Base-by-base conservation (phyloP, 1,140 invertebrate species). In the Triops longicaudatus region DNA sequence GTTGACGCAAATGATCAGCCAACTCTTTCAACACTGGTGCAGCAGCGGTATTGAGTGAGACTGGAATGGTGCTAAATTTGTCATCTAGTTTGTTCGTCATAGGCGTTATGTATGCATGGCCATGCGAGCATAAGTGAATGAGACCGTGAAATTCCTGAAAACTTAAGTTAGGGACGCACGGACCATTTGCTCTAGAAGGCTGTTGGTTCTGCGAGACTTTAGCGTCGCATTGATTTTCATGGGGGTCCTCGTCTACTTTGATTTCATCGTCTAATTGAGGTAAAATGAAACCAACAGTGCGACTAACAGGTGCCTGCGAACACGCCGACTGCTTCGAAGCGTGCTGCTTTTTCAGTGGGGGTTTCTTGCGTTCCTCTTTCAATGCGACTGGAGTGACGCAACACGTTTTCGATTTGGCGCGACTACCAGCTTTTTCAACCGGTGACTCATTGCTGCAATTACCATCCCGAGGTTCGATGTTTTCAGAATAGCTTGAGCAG, bases 61-160 rank as follows among this genome's bases (percentile, higher is more conserved):
- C 17, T 22, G 50, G 50, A 63, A 63, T n/a, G 50, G 17, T 63
- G 50, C 50, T 63, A 63, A 63, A n/a, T 17, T 22, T 63, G 14
- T 63, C 50, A 63, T 63, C 50, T 22, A 63, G 22, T n/a, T 63
- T 63, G 50, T 63, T 63, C 50, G 50, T 63, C 50, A 63, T 63
- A 22, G 50, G 50, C 22, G 50, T 63, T n/a, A 63, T 63, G 14
- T 63, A 63, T 14, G 50, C 50, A 63, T 63, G 50, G 22, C 50
- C 50, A 17, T 63, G 50, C 22, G 50, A 22, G 50, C 50, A 63
- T 17, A 63, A 63, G 50, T 63, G 50, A 63, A 63, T 63, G 14
- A 63, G 50, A 22, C 50, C 50, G 50, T 63, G 50, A 63, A 63
- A 63, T 17, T 63, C 50, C 14, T 63, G 50, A n/a, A 63, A n/a